Evolutionary conservation across 2,113 vertebrate species (phyloP).

Genomic region (Indicator indicator): DNA sequence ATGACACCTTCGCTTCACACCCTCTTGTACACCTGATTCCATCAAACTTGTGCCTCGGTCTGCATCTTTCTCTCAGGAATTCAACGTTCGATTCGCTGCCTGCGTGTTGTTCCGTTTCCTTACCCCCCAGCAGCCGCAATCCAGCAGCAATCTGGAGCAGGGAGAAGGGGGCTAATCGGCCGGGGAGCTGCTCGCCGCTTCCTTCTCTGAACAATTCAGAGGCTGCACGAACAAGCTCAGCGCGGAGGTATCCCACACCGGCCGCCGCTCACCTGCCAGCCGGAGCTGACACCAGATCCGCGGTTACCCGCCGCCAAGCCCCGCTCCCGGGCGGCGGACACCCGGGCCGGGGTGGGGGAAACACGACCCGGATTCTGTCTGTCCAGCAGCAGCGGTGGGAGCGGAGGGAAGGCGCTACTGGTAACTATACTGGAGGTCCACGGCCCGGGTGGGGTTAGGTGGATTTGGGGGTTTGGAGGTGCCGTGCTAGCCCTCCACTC

Average conservation of each 20-base stretch:
- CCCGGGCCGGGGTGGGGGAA: no score
- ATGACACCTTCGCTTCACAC: accelerated
- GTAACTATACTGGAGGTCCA: no score
- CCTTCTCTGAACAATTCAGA: neutral
- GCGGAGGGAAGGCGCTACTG: neutral
- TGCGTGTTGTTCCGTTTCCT: accelerated
- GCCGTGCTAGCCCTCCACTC: accelerated
- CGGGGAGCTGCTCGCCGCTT: neutral
- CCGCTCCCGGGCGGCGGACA: no score
- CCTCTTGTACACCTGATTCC: no score
- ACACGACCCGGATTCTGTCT: neutral
- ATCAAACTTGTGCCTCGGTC: neutral
- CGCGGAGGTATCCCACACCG: neutral
- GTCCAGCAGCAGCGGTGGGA: neutral
- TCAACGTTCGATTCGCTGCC: neutral
- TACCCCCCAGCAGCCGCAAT: neutral
- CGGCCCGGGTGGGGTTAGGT: accelerated
- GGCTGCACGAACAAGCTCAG: neutral
- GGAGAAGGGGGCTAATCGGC: neutral
- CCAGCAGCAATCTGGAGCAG: neutral
- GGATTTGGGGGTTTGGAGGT: accelerated
- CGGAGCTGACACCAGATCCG: neutral
- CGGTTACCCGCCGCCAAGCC: neutral
- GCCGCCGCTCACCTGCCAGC: neutral
- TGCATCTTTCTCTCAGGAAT: neutral